These are phyloP conservation scores for Gnatocerus cornutus DNA, from an alignment of 2,888 invertebrate genomes.

Conservation along the genomic window DNA sequence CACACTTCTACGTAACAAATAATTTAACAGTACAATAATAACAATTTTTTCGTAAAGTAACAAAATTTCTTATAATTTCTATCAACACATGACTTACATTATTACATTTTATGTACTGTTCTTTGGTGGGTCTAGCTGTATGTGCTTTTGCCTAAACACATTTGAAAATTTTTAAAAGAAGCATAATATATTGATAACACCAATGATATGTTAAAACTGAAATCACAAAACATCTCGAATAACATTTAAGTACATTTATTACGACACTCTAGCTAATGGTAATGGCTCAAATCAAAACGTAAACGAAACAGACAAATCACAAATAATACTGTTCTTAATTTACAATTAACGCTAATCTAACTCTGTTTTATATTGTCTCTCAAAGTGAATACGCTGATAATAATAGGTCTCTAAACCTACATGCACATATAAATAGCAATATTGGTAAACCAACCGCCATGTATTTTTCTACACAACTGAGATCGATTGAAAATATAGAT, in stretches of 20 bases:
- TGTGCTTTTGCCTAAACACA: conserved; percentile 46
- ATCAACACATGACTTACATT: conserved; percentile 31
- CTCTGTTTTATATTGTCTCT: conserved; percentile 44
- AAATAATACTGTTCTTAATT: conserved; percentile 29
- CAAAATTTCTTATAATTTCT: conserved; percentile 25
- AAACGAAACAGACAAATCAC: conserved; percentile 12
- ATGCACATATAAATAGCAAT: conserved; percentile 23
- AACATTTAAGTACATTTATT: conserved; percentile 45
- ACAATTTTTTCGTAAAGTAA: conserved; percentile 32
- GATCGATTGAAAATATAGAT: conserved; percentile 25
- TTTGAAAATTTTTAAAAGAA: conserved; percentile 31
- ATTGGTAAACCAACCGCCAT: neutral
- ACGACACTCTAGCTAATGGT: conserved; percentile 3
- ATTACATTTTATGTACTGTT: conserved; percentile 48
- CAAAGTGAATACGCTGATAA: conserved; percentile 34
- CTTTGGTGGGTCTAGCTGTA: conserved; percentile 53
- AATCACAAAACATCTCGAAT: conserved; percentile 45
- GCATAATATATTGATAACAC: conserved; percentile 28
- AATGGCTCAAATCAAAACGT: no score
- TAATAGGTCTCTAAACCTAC: conserved; percentile 7
- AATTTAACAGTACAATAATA: conserved; percentile 41
- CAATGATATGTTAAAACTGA: conserved; percentile 52
- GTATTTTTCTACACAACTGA: conserved; percentile 17
- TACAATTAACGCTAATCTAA: conserved; percentile 34
- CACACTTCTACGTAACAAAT: conserved; percentile 46